These are phyloP conservation scores for Prionace glauca DNA, from an alignment of 2,797 vertebrate genomes.

Conservation along the genomic window DNA sequence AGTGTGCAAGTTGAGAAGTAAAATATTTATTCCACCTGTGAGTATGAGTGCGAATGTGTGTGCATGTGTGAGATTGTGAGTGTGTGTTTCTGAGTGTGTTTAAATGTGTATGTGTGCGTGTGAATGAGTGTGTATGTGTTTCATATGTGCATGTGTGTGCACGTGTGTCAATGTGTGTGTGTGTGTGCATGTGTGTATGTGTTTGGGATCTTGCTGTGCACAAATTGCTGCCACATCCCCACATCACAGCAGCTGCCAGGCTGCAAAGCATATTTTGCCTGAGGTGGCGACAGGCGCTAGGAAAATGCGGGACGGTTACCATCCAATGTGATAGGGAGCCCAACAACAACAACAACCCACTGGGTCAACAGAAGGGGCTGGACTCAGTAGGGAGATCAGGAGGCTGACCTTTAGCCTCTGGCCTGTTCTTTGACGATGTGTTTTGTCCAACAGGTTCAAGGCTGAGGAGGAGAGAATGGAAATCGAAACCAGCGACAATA, in stretches of 20 bases:
- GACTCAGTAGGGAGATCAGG: neutral
- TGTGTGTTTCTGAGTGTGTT: too few species aligned
- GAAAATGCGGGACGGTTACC: neutral
- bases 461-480: neutral
- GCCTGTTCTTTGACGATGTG: neutral
- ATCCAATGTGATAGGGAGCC: neutral
- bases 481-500: constrained; percentile 42
- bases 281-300: neutral
- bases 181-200: neutral
- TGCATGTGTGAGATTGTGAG: neutral
- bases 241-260: too few species aligned
- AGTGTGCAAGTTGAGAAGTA: too few species aligned
- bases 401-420: neutral
- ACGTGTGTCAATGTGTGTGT: too few species aligned
- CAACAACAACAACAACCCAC: neutral
- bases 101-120: too few species aligned
- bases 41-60: neutral
- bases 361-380: neutral
- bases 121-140: too few species aligned
- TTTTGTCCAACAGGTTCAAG: neutral
- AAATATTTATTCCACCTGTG: too few species aligned
- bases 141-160: too few species aligned
- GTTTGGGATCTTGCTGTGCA: neutral
- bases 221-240: neutral
- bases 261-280: too few species aligned